Percentiles rank a stretch among this genome's conserved stretches.
Evolutionary conservation across 2,113 vertebrate genomes (phyloP).

Genomic region (Casuarius casuarius): DNA sequence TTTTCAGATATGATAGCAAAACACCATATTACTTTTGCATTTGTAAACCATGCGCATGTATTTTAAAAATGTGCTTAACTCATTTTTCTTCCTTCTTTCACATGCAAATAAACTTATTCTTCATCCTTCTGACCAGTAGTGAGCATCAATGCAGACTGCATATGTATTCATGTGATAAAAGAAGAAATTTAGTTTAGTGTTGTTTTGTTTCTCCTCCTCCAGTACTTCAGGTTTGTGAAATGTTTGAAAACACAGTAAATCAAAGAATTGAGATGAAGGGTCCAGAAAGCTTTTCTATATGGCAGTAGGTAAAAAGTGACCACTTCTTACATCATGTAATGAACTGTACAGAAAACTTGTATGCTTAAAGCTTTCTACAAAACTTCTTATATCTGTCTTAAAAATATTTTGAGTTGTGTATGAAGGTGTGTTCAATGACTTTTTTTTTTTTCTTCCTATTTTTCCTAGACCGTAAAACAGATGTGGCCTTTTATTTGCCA

Average conservation of each 20-base stretch:
- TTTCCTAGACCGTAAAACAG: slow-evolving; percentile 91
- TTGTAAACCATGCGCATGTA: not conserved
- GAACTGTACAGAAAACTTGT: not conserved
- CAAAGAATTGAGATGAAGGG: not conserved
- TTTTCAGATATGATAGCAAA: not conserved
- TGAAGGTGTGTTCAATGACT: not conserved
- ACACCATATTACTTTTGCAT: not conserved
- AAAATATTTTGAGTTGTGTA: not conserved
- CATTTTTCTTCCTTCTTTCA: not conserved
- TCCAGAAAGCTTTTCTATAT: not conserved
- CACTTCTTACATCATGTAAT: not conserved
- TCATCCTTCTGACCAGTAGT: not conserved
- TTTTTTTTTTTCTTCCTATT: not conserved
- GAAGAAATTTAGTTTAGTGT: not conserved
- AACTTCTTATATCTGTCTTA: not conserved
- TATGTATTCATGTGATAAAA: not conserved
- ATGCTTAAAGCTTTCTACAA: not conserved
- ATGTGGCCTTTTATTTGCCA: slow-evolving; percentile 99
- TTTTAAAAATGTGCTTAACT: not conserved
- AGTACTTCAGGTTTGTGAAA: not conserved
- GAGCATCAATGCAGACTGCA: not conserved
- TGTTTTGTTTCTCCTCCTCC: not conserved
- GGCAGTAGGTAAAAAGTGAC: not conserved
- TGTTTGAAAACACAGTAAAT: not conserved
- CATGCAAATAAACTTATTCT: not conserved